Conservation (phyloP, 2,888 invertebrate genomes). For the Chymomyza caudatula region DNA sequence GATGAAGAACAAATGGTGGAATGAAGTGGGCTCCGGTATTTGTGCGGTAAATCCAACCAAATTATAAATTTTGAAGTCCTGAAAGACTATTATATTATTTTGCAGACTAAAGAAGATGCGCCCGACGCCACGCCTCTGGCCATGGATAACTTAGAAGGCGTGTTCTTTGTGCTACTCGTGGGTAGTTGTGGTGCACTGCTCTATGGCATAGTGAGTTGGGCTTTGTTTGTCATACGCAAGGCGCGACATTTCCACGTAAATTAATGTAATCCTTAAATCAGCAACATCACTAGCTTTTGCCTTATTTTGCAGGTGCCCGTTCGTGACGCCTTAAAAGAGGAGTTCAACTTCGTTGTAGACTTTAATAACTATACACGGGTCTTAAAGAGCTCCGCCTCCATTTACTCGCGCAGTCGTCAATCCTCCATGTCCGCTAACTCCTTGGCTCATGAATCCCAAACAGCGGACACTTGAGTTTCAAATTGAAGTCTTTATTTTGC, state of each 20-base stretch:
- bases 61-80: background rate
- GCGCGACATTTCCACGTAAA: constrained; percentile 72
- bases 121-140: constrained; percentile 79
- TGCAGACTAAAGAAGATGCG: constrained; percentile 64
- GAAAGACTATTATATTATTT: background rate
- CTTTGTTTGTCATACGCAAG: constrained; percentile 67
- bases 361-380: constrained; percentile 86
- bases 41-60: constrained; percentile 80
- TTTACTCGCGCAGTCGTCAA: constrained; percentile 74
- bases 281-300: background rate
- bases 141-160: constrained; percentile 83
- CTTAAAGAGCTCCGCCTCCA: constrained; percentile 79
- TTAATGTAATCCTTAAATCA: background rate
- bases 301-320: constrained; percentile 80
- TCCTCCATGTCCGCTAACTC: constrained; percentile 73
- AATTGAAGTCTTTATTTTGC: constrained; percentile 29
- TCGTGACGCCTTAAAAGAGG: constrained; percentile 83
- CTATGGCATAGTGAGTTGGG: constrained; percentile 74
- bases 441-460: constrained; percentile 44
- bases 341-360: constrained; percentile 85
- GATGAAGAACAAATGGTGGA: constrained; percentile 94
- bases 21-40: constrained; percentile 87
- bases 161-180: constrained; percentile 81
- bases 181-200: constrained; percentile 76
- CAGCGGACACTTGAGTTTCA: constrained; percentile 13